Conservation (phyloP, 2,113 vertebrate genomes). For the Chamaea fasciata region DNA sequence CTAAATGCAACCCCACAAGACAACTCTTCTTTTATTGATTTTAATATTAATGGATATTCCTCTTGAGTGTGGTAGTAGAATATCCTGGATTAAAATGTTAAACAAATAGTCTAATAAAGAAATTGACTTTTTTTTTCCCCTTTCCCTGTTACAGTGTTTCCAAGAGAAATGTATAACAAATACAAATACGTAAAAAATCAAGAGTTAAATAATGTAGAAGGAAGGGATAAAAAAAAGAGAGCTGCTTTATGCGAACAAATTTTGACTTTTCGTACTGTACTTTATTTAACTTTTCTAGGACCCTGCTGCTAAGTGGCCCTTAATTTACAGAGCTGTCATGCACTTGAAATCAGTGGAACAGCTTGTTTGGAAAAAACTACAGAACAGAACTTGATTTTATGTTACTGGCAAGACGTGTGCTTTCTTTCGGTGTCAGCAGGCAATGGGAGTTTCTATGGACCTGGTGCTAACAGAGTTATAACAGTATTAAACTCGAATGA, state of each 20-base stretch:
- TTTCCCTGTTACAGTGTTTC: not conserved
- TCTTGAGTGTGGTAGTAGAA: not conserved
- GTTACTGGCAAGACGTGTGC: conserved; percentile 1
- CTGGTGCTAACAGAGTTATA: conserved; percentile 43
- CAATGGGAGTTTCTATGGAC: not conserved
- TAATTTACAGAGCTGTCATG: not conserved
- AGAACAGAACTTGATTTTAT: not conserved
- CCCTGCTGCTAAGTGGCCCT: not conserved
- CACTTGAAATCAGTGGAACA: not conserved
- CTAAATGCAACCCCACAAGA: not conserved
- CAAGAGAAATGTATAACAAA: not conserved
- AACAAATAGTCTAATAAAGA: not conserved
- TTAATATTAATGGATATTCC: not conserved
- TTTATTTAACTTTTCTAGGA: not conserved
- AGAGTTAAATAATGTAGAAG: not conserved
- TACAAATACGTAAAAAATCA: not conserved
- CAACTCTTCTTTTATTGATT: not conserved
- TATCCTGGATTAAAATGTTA: not conserved
- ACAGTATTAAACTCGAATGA: not conserved
- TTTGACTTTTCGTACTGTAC: not conserved
- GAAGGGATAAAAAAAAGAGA: not conserved
- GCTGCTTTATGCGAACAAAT: not conserved
- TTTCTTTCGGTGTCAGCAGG: conserved; percentile 11
- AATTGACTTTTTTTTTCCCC: not conserved
- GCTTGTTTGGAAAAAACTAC: conserved; percentile 1